A percentile compares a stretch with the other conserved stretches of the same genome.
phyloP scores from a whole-genome alignment of 2,797 vertebrate species.

The Siniperca obscura region DNA sequence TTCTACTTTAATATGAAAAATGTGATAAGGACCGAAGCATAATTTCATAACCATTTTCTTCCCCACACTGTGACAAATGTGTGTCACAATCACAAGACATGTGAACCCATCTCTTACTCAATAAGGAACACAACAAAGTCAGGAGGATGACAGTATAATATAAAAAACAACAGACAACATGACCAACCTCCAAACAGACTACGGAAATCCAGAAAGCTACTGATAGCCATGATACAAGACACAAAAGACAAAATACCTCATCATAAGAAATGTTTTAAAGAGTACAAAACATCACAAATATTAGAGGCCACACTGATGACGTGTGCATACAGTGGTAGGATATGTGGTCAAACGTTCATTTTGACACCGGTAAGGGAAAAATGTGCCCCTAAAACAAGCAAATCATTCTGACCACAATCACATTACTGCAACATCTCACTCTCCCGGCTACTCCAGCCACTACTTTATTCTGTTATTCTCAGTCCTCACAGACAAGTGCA shows the following conservation, averaged over 20 bases:
- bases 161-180: neutral
- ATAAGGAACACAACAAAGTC: conserved; percentile 15
- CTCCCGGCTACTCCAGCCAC: conserved; percentile 57
- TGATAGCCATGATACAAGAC: neutral
- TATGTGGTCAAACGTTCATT: neutral
- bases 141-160: neutral
- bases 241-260: neutral
- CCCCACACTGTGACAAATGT: conserved; percentile 4
- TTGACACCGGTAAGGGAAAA: conserved; percentile 4
- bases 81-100: conserved; percentile 54
- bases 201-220: neutral
- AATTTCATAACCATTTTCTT: neutral
- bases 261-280: neutral
- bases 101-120: conserved; percentile 11
- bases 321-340: too few relatives aligned
- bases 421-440: conserved; percentile 35
- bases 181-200: neutral
- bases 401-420: conserved; percentile 42
- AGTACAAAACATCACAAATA: neutral
- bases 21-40: neutral
- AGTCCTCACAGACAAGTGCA: conserved; percentile 65
- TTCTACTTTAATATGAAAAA: neutral
- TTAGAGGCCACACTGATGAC: neutral
- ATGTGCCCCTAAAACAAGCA: conserved; percentile 12
- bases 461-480: conserved; percentile 59